Conservation (phyloP, 2,888 invertebrate genomes). For the Hecatera dysodea region DNA sequence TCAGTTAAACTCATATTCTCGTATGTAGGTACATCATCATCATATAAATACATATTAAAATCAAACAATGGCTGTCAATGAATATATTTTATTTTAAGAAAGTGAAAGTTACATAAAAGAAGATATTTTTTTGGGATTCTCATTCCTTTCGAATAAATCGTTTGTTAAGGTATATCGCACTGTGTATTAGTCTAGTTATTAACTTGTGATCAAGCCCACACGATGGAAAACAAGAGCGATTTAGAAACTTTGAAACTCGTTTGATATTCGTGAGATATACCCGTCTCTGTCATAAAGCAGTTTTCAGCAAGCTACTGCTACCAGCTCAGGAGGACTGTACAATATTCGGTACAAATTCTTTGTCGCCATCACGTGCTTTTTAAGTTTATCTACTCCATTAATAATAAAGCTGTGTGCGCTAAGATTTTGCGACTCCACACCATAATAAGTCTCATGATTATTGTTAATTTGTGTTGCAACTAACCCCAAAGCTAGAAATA, state of each 20-base stretch:
- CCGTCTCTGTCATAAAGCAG: no score
- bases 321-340: accelerated
- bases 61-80: not conserved
- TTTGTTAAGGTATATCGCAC: not conserved
- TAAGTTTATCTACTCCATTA: not conserved
- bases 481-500: not conserved
- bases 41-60: not conserved
- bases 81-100: not conserved
- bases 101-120: not conserved
- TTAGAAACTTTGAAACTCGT: not conserved
- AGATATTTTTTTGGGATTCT: not conserved
- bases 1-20: no score
- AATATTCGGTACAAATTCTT: not conserved
- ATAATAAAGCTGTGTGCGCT: slow-evolving; percentile 9
- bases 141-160: not conserved
- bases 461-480: not conserved
- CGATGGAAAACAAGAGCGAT: not conserved
- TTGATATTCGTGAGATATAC: not conserved
- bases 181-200: not conserved
- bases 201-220: not conserved
- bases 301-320: not conserved
- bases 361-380: not conserved
- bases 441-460: not conserved
- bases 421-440: not conserved
- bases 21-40: no score